phyloP scores from a whole-genome alignment of 2,888 invertebrate species.

The Nebria salina region DNA sequence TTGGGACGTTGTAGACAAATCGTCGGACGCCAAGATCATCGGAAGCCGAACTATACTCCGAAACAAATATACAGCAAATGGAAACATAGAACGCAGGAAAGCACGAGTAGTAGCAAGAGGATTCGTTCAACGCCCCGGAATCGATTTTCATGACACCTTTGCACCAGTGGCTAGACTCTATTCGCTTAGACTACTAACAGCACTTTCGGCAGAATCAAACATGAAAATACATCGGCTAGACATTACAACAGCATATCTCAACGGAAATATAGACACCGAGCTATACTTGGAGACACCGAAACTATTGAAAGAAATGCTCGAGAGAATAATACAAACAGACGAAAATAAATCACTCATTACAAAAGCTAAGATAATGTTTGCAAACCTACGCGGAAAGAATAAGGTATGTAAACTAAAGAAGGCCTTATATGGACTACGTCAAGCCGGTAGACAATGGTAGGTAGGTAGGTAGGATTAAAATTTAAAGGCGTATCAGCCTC shows the following conservation, averaged over 20 bases:
- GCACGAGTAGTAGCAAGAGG: too few species aligned
- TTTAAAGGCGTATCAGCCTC: too few species aligned
- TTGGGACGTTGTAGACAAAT: too few species aligned
- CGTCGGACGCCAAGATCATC: too few species aligned
- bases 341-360: constrained; percentile 17
- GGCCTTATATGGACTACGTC: too few species aligned
- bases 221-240: constrained; percentile 47
- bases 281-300: constrained; percentile 48
- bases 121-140: too few species aligned
- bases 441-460: too few species aligned
- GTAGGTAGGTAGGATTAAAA: too few species aligned
- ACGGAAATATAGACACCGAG: constrained; percentile 11
- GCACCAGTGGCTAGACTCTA: background rate
- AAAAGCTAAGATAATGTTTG: background rate
- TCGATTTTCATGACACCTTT: too few species aligned
- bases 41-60: constrained; percentile 27
- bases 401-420: too few species aligned
- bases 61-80: constrained; percentile 32
- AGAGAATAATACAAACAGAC: constrained; percentile 12
- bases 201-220: constrained; percentile 24
- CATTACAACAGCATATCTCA: constrained; percentile 38
- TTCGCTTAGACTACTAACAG: constrained; percentile 17
- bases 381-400: too few species aligned
- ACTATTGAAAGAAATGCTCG: constrained; percentile 33
- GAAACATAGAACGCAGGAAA: constrained; percentile 30